These are phyloP conservation scores for Drosophila crucigera DNA, from an alignment of 2,888 invertebrate genomes.

Conservation along the genomic window DNA sequence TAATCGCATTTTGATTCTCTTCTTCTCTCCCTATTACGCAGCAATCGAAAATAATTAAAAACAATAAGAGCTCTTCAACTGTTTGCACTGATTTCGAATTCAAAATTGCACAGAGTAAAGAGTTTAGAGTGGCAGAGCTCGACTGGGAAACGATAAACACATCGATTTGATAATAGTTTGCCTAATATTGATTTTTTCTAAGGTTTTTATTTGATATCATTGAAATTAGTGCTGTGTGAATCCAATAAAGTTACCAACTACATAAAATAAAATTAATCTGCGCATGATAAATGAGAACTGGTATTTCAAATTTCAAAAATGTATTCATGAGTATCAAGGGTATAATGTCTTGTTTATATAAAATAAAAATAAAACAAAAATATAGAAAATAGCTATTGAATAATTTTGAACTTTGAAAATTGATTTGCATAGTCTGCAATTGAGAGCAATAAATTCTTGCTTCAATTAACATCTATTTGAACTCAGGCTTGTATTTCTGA, in stretches of 20 bases:
- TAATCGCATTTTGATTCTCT: conserved; percentile 9
- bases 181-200: background rate
- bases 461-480: background rate
- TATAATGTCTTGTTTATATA: background rate
- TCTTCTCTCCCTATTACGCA: background rate
- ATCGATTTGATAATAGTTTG: background rate
- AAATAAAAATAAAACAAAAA: background rate
- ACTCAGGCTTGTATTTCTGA: background rate
- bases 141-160: background rate
- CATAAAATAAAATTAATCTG: background rate
- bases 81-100: background rate
- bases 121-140: background rate
- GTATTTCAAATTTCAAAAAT: background rate
- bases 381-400: background rate
- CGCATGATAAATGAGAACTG: background rate
- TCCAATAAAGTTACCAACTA: background rate
- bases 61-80: background rate
- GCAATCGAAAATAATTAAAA: conserved; percentile 1
- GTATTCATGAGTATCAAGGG: background rate
- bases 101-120: background rate
- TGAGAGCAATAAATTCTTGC: background rate
- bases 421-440: background rate
- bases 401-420: background rate
- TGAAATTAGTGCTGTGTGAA: background rate
- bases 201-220: background rate